Evolutionary conservation across 2,113 vertebrate species (phyloP), one percentile per base, ranked within the genome.

Genomic region (Crotalus viridis): DNA sequence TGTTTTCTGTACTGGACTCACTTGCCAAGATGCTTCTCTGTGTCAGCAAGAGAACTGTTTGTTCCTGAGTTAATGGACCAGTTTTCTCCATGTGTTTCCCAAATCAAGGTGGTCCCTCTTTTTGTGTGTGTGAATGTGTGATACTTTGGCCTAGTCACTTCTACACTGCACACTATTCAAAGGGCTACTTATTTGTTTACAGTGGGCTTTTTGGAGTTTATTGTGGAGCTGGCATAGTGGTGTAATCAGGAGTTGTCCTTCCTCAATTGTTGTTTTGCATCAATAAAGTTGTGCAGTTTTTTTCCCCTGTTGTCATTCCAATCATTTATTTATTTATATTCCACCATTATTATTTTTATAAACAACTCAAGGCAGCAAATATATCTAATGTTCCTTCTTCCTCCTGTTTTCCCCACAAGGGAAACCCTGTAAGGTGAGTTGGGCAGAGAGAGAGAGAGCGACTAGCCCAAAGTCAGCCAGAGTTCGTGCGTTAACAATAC

Each of bases 151-250:
- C 93, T 93, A 92, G 87, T 64, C 91, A 93, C 86, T 22, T 54
- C 92, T 88, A 93, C 88, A 92, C 91, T 95, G 93, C 91, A 92
- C 93, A 95, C 59, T 61, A 94, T 95, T 95, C 94, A 96, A 96
- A 97, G 95, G 95, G 95, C 51, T 90, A 95, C 48, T 85, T 15
- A 22, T 94, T 52, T 87, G 93, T 96, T 96, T 95, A 95, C 94
- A 95, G 4, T 92, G 0, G 12, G n/a, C 89, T 93, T 94, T 28
- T 87, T n/a, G 46, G 86, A 87, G 46, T 87, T 87, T 87, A 0
- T 1, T 46, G 88, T 90, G 74, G 91, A 91, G 92, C 69, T 89
- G 88, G 22, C 39, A 51, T 9, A 17, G 2, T 33, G 21, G 12
- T 26, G 54, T 28, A 81, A 57, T 43, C 46, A 22, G 48, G 19